A percentile compares a stretch with the other conserved stretches of the same genome.
These are phyloP conservation scores for Pampus argenteus DNA, from an alignment of 2,797 vertebrate species.

Conservation along the genomic window DNA sequence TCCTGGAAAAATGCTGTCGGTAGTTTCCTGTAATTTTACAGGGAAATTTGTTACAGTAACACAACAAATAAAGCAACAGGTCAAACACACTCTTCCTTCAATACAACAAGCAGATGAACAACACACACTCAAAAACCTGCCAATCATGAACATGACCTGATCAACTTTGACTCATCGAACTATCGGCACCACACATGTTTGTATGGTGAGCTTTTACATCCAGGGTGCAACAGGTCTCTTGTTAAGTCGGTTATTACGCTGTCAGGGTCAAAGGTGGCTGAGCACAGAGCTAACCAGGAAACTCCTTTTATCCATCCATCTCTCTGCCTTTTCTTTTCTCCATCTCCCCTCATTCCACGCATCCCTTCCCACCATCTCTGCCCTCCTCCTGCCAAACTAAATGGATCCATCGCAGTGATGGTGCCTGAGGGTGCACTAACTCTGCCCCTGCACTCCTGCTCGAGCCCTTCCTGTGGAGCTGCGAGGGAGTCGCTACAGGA, in stretches of 20 bases:
- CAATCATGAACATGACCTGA: too few species aligned
- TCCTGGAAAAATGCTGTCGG: too few species aligned
- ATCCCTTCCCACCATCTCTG: conserved; percentile 24
- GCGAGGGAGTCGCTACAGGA: conserved; percentile 68
- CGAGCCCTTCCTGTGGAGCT: conserved; percentile 72
- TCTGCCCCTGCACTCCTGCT: conserved; percentile 62
- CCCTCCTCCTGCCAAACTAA: conserved; percentile 7
- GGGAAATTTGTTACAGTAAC: too few species aligned
- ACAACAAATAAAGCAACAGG: too few species aligned
- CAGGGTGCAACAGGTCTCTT: neutral
- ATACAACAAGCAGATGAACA: too few species aligned
- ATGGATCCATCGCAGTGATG: conserved; percentile 55
- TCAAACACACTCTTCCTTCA: too few species aligned
- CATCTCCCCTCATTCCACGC: conserved; percentile 10
- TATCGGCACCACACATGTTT: neutral
- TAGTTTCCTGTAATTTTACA: too few species aligned
- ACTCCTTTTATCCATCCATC: conserved; percentile 1
- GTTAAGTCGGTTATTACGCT: neutral
- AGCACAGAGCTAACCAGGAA: neutral
- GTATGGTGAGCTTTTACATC: neutral
- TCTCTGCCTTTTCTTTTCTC: conserved; percentile 3
- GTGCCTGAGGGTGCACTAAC: conserved; percentile 70
- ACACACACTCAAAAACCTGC: too few species aligned
- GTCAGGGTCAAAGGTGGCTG: neutral
- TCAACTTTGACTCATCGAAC: too few species aligned